Percentiles rank a stretch among this genome's conserved stretches.
These are phyloP conservation scores for Lampris megalopsis DNA, from an alignment of 2,113 vertebrate species.

Conservation along the genomic window DNA sequence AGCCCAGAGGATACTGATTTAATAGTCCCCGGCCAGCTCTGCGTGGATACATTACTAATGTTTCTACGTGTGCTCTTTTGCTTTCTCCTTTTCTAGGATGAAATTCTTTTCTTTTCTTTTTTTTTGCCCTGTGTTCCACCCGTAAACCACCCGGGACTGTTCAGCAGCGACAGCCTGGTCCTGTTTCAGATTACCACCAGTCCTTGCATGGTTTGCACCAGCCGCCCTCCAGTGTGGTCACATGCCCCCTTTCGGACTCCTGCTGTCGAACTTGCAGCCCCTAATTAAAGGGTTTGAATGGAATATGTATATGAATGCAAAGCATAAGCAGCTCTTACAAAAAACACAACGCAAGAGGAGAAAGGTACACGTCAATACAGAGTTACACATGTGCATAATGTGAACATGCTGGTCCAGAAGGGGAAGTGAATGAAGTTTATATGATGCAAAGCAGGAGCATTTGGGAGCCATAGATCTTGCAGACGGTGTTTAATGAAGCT, in stretches of 20 bases:
- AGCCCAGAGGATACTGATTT: conserved; percentile 53
- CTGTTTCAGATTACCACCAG: conserved; percentile 64
- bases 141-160: conserved; percentile 68
- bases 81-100: conserved; percentile 74
- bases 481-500: conserved; percentile 65
- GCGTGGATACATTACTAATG: conserved; percentile 63
- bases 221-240: conserved; percentile 39
- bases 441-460: conserved; percentile 17
- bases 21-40: conserved; percentile 28
- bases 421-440: conserved; percentile 73
- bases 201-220: conserved; percentile 31
- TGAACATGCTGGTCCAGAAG: conserved; percentile 57
- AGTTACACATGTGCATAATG: conserved; percentile 34
- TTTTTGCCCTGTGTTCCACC: conserved; percentile 68
- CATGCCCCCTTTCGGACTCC: conserved; percentile 41
- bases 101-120: conserved; percentile 72
- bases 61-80: conserved; percentile 49
- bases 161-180: conserved; percentile 66
- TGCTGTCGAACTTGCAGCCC: conserved; percentile 47
- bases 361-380: conserved; percentile 1
- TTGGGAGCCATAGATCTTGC: conserved; percentile 28
- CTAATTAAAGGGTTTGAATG: conserved; percentile 40
- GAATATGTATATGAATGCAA: conserved; percentile 61
- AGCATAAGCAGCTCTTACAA: conserved; percentile 46
- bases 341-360: conserved; percentile 8